Evolutionary conservation across 1,140 invertebrate species (phyloP), one percentile per base, ranked within the genome.

Genomic region (Eumeta japonica): DNA sequence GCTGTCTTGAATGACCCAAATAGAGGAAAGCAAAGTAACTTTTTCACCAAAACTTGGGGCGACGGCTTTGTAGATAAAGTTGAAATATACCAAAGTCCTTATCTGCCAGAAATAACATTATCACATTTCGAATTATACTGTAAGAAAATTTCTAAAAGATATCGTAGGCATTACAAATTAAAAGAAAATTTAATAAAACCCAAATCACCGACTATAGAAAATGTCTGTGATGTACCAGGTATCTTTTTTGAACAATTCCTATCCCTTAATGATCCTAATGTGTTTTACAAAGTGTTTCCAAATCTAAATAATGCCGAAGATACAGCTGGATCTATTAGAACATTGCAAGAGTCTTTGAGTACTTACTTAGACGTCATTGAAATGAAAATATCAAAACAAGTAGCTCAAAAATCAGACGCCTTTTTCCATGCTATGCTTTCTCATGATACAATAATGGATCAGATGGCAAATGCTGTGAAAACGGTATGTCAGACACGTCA

Each of bases 41-140:
- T 99, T 54, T 94, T 99, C 56, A 97, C 94, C 1, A 94, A 93
- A 70, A 95, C 93, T 45, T 99, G 97, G 97, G 96, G 97, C 27
- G 94, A 97, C 56, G 82, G 82, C 39, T 98, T 98, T 75, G 81
- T 95, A 4, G 93, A 96, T 43, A 87, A 86, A 50, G 70, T 78
- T 15, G 79, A 84, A 11, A 83, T 97, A 56, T 81, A 85, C 13
- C 82, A 83, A 37, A 88, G 88, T 50, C 82, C 84, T 1, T 87
- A 88, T 64, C 73, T 98, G 43, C 91, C 91, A 28, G 87, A 93
- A 53, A 86, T 97, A 16, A 85, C 81, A 2, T 81, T 83, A 52
- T 79, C 83, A 28, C 89, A 96, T 71, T 96, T 98, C 76, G 87
- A 93, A 46, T 76, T 80, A 24, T 98, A 98, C 73, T 72, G 95